phyloP scores from a whole-genome alignment of 2,888 invertebrate species.

The Dendrolimus pini region DNA sequence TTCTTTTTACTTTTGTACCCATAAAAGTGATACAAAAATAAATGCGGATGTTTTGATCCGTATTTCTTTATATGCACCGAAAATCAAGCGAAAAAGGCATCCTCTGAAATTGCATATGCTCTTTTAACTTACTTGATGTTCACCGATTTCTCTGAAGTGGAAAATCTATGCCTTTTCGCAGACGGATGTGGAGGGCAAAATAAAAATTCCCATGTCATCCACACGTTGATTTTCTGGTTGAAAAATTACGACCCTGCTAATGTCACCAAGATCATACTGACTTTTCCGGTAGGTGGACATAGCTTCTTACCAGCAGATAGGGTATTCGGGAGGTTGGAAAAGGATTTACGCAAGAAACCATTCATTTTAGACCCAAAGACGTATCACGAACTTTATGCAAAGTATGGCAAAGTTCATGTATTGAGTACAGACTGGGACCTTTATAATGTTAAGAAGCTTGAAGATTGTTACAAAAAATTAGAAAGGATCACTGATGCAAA shows the following conservation, averaged over 20 bases:
- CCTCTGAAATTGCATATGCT: constrained; percentile 7
- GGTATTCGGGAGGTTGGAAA: constrained; percentile 9
- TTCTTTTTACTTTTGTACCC: no score
- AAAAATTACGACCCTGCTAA: constrained; percentile 8
- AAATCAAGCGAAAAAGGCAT: constrained; percentile 8
- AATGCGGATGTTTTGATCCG: no score
- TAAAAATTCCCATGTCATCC: constrained; percentile 11
- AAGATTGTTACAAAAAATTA: constrained; percentile 8
- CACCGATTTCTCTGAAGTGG: constrained; percentile 5
- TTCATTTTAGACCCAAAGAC: constrained; percentile 3
- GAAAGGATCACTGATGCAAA: constrained; percentile 9
- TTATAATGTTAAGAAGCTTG: constrained; percentile 4
- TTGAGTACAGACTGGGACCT: constrained; percentile 7
- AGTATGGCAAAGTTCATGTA: constrained; percentile 9
- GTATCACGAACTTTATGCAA: constrained; percentile 9
- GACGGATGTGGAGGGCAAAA: constrained; percentile 13
- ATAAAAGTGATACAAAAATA: no score
- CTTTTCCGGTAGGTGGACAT: constrained; percentile 11
- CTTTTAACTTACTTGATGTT: constrained; percentile 5
- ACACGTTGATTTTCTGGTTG: constrained; percentile 9
- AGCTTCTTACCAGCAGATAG: constrained; percentile 9
- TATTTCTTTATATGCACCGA: constrained; percentile 9
- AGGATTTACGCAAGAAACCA: constrained; percentile 8
- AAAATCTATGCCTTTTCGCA: constrained; percentile 7
- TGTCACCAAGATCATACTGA: constrained; percentile 8